phyloP scores from a whole-genome alignment of 2,113 vertebrate species.

The Drymodes brunneopygia region DNA sequence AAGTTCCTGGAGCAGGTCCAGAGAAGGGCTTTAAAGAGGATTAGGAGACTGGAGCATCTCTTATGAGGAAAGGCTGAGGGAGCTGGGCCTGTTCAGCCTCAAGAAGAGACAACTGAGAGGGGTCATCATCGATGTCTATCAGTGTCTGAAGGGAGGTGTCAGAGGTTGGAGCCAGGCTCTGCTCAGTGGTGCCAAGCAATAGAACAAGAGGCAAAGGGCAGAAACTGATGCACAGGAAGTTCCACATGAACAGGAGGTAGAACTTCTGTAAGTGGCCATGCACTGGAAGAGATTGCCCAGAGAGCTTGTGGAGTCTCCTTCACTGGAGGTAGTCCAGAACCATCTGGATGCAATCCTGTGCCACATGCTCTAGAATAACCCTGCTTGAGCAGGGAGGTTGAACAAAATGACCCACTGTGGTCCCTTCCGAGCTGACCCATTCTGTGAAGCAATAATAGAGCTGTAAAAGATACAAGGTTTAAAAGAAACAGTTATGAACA shows the following conservation, averaged over 20 bases:
- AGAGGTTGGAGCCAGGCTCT: not conserved
- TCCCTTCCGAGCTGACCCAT: not conserved
- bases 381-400: not conserved
- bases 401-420: not conserved
- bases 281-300: not conserved
- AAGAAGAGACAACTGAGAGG: not conserved
- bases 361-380: rapidly evolving
- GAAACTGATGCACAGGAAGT: not conserved
- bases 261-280: not conserved
- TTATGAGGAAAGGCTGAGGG: not conserved
- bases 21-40: no score
- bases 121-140: no score
- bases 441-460: not conserved
- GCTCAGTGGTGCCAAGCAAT: rapidly evolving
- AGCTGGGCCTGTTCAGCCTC: not conserved
- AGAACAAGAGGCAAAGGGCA: not conserved
- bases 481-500: not conserved
- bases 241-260: not conserved
- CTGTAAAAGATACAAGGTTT: not conserved
- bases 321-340: not conserved
- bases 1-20: no score
- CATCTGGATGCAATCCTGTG: not conserved
- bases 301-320: not conserved
- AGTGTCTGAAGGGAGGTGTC: not conserved
- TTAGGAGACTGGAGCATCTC: not conserved